Evolutionary conservation across 2,797 vertebrate species (phyloP).

Genomic region (Lepus townsendii): DNA sequence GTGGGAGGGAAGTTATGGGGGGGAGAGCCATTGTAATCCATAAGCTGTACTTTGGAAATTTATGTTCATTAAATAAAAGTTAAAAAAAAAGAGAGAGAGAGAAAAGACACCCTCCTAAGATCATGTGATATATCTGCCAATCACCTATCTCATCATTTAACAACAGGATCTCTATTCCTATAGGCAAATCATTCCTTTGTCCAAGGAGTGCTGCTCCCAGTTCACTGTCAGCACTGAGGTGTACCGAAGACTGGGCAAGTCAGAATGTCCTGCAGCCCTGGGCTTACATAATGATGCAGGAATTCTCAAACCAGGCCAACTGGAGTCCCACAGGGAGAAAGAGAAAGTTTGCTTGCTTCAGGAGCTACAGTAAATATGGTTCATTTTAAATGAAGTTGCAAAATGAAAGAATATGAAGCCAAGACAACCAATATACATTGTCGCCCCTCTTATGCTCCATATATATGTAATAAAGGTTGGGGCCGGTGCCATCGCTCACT

Average conservation of each 20-base stretch:
- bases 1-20: too few relatives aligned
- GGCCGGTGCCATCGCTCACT: too few relatives aligned
- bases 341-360: background rate
- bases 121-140: background rate
- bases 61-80: too few relatives aligned
- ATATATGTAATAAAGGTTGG: background rate
- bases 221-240: background rate
- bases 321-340: background rate
- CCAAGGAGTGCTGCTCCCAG: background rate
- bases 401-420: background rate
- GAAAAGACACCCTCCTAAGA: background rate
- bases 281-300: background rate
- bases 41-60: too few relatives aligned
- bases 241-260: background rate
- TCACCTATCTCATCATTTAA: background rate
- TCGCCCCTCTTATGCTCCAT: background rate
- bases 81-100: too few relatives aligned
- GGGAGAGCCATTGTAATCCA: too few relatives aligned
- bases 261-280: background rate
- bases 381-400: conserved; percentile 11
- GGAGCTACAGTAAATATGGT: background rate
- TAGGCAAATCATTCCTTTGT: background rate
- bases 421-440: background rate
- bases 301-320: background rate
- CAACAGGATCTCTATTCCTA: background rate